Conservation (phyloP, 2,113 vertebrate species). For the human (Homo sapiens) region GRCh38 chr5:154589001-154589500, state of each 20-base stretch:
- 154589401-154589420: background rate
- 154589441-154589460: background rate
- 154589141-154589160: background rate
- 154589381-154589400: background rate
- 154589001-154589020: too few species aligned
- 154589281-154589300: background rate
- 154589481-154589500: background rate
- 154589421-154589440: background rate
- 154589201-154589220: accelerated
- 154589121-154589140: background rate
- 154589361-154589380: background rate
- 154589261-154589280: background rate
- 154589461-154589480: background rate
- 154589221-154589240: background rate
- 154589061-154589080: too few species aligned
- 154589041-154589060: too few species aligned
- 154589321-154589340: background rate
- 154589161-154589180: background rate
- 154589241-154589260: background rate
- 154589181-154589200: background rate
- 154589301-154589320: background rate
- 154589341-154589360: background rate
- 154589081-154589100: too few species aligned
- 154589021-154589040: too few species aligned
- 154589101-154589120: too few species aligned